Evolutionary conservation across 2,888 invertebrate genomes (phyloP).

Genomic region (Drosophila prolongata): DNA sequence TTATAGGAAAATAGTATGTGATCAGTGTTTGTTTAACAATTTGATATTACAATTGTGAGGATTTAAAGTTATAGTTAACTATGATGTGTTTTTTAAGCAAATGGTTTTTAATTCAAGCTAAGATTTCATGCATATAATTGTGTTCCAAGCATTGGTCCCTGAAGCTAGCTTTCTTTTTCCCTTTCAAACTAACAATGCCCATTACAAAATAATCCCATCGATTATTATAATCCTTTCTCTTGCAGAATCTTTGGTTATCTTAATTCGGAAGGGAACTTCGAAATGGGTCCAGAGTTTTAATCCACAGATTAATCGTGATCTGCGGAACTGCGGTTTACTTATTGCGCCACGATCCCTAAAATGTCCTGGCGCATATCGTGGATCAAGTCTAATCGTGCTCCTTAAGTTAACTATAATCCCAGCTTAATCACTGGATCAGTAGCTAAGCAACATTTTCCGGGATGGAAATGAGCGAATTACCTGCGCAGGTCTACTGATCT

Average conservation of each 20-base stretch:
- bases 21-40: no score
- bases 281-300: conserved; percentile 30
- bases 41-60: no score
- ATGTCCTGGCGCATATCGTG: conserved; percentile 62
- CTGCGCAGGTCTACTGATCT: conserved; percentile 22
- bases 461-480: conserved; percentile 14
- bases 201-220: background rate
- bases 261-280: background rate
- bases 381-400: conserved; percentile 55
- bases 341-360: conserved; percentile 62
- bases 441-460: conserved; percentile 58
- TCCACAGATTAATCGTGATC: conserved; percentile 59
- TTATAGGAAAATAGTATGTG: no score
- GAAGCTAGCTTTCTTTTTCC: no score
- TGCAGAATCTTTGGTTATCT: background rate
- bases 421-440: conserved; percentile 59
- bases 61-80: no score
- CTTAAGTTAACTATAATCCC: conserved; percentile 77
- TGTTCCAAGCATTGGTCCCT: no score
- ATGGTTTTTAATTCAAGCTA: no score
- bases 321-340: conserved; percentile 56
- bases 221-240: background rate
- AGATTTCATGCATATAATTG: no score
- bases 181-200: no score
- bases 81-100: no score